A percentile compares a stretch with the other conserved stretches of the same genome.
Conservation (phyloP, 2,113 vertebrate genomes). For the Pycnonotus jocosus region DNA sequence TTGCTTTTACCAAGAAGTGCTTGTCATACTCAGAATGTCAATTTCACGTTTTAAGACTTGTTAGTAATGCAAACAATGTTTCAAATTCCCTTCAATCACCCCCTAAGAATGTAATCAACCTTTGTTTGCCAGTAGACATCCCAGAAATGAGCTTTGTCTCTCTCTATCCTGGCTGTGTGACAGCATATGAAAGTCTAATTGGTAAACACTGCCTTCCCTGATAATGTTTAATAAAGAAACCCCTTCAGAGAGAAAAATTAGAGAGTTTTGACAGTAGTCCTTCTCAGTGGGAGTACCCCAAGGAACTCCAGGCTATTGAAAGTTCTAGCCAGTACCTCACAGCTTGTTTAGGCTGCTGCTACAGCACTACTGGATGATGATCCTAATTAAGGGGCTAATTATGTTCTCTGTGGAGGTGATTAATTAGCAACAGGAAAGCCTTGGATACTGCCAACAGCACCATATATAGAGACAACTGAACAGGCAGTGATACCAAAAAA, state of each 20-base stretch:
- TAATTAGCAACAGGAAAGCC: constrained; percentile 70
- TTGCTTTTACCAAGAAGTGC: constrained; percentile 51
- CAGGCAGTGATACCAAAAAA: constrained; percentile 46
- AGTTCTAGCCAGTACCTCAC: constrained; percentile 37
- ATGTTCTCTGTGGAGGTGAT: constrained; percentile 76
- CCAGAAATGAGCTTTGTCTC: constrained; percentile 24
- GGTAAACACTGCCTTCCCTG: constrained; percentile 32
- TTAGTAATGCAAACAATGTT: constrained; percentile 53
- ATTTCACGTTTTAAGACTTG: constrained; percentile 22
- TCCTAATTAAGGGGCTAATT: constrained; percentile 84
- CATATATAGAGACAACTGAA: constrained; percentile 39
- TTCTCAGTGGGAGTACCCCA: constrained; percentile 41
- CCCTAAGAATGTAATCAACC: constrained; percentile 41
- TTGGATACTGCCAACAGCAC: constrained; percentile 45
- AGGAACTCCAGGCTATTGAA: constrained; percentile 26
- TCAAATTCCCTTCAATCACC: constrained; percentile 42
- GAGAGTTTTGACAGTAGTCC: constrained; percentile 68
- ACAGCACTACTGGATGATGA: constrained; percentile 66
- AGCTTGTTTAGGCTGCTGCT: constrained; percentile 29
- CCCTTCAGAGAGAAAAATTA: constrained; percentile 54
- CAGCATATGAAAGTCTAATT: constrained; percentile 41
- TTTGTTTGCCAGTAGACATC: constrained; percentile 33
- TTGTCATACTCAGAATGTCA: constrained; percentile 38
- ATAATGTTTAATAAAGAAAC: constrained; percentile 66
- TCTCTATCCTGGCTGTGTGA: constrained; percentile 11